phyloP scores from a whole-genome alignment of 2,113 vertebrate species.

The Nyctereutes procyonoides region DNA sequence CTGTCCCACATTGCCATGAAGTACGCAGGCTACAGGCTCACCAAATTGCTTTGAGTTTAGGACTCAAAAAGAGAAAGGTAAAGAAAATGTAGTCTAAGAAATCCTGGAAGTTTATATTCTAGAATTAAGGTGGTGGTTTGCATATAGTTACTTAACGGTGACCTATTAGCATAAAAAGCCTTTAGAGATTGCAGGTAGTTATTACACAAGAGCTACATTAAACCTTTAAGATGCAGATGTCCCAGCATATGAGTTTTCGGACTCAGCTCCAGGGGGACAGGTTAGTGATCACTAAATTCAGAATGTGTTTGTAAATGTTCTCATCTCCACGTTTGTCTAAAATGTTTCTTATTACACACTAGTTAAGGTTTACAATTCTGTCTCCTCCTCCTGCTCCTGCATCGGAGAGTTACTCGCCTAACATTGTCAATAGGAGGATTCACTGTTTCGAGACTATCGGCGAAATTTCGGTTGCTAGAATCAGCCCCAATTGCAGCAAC shows the following conservation, averaged over 20 bases:
- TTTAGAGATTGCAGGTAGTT: neutral
- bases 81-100: neutral
- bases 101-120: neutral
- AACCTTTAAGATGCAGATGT: neutral
- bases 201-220: neutral
- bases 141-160: neutral
- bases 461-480: constrained; percentile 26
- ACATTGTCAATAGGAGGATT: neutral
- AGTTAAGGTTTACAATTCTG: constrained; percentile 9
- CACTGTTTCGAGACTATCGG: neutral
- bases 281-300: constrained; percentile 25
- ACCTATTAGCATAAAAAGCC: neutral
- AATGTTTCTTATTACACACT: neutral
- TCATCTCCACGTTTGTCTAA: neutral
- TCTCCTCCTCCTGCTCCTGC: neutral
- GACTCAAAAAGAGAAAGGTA: neutral
- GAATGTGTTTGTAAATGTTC: constrained; percentile 32
- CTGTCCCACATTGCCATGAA: neutral
- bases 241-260: neutral
- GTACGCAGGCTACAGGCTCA: neutral
- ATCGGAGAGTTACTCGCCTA: neutral
- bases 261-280: neutral
- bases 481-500: neutral
- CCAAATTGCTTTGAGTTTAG: neutral
- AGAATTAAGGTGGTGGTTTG: constrained; percentile 14